Conservation (phyloP, 2,113 vertebrate species). For the Saimiri boliviensis region DNA sequence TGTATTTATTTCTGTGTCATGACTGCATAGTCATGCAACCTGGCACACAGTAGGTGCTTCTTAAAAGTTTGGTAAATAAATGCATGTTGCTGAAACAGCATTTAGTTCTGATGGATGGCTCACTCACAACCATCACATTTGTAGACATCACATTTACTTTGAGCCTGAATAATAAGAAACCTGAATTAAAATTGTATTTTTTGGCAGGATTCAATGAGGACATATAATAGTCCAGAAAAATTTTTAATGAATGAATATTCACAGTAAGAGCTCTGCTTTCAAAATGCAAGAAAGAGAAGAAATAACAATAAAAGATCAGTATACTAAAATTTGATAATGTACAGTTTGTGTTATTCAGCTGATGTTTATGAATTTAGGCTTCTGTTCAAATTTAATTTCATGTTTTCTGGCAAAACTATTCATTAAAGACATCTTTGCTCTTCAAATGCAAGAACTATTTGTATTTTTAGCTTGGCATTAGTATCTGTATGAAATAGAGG, state of each 20-base stretch:
- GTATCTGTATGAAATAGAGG: not conserved
- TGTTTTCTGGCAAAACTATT: slow-evolving; percentile 57
- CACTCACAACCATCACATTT: not conserved
- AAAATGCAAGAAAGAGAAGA: not conserved
- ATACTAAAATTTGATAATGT: slow-evolving; percentile 26
- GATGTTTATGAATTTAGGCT: slow-evolving; percentile 36
- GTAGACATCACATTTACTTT: not conserved
- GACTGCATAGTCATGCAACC: not conserved
- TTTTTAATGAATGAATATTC: slow-evolving; percentile 46
- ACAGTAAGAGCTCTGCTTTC: not conserved
- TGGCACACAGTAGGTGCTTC: not conserved
- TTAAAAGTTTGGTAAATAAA: not conserved
- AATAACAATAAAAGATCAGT: slow-evolving; percentile 30
- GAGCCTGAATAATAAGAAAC: not conserved
- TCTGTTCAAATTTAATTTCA: slow-evolving; percentile 61
- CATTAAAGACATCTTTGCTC: slow-evolving; percentile 41
- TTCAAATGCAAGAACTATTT: slow-evolving; percentile 36
- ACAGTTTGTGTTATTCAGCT: slow-evolving; percentile 37
- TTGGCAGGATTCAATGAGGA: not conserved
- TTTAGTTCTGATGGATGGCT: not conserved
- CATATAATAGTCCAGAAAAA: not conserved
- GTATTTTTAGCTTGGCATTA: slow-evolving; percentile 30
- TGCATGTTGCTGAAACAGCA: not conserved
- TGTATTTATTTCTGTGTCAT: not conserved
- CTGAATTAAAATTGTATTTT: slow-evolving; percentile 3